A percentile compares a stretch with the other conserved stretches of the same genome.
These are phyloP conservation scores for Gallinago media DNA, from an alignment of 2,113 vertebrate genomes.

Conservation along the genomic window DNA sequence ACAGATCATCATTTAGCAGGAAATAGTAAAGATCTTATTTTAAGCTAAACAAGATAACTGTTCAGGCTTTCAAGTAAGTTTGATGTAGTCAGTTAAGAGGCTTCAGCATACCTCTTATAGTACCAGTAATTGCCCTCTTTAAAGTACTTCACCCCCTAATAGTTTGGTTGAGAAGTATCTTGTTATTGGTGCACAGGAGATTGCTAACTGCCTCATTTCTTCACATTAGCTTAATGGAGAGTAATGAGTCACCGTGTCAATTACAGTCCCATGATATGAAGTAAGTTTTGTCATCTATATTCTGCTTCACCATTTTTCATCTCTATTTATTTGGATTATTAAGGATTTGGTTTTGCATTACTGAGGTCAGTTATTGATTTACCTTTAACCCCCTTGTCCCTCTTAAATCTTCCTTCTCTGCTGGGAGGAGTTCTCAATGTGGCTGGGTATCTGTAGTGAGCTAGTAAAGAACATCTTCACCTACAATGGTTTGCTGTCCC, in stretches of 20 bases:
- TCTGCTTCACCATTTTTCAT: background rate
- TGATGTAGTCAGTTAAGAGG: constrained; percentile 34
- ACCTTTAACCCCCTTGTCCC: no score
- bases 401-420: no score
- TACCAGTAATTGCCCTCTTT: constrained; percentile 73
- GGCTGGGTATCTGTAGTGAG: background rate
- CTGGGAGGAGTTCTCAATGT: no score
- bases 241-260: constrained; percentile 56
- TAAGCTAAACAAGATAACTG: constrained; percentile 83
- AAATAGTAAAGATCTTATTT: constrained; percentile 84
- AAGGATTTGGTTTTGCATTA: no score
- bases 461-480: background rate
- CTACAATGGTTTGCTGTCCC: background rate
- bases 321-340: no score
- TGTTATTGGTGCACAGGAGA: constrained; percentile 26
- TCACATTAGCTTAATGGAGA: constrained; percentile 65
- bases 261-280: constrained; percentile 4
- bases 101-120: constrained; percentile 42
- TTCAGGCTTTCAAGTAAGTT: constrained; percentile 73
- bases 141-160: constrained; percentile 57
- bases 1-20: constrained; percentile 63
- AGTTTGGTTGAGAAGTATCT: constrained; percentile 57
- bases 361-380: no score
- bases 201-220: constrained; percentile 63
- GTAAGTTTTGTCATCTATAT: constrained; percentile 7